A percentile compares a stretch with the other conserved stretches of the same genome.
Evolutionary conservation across 2,888 invertebrate genomes (phyloP).

Genomic region (Chironomus riparius): DNA sequence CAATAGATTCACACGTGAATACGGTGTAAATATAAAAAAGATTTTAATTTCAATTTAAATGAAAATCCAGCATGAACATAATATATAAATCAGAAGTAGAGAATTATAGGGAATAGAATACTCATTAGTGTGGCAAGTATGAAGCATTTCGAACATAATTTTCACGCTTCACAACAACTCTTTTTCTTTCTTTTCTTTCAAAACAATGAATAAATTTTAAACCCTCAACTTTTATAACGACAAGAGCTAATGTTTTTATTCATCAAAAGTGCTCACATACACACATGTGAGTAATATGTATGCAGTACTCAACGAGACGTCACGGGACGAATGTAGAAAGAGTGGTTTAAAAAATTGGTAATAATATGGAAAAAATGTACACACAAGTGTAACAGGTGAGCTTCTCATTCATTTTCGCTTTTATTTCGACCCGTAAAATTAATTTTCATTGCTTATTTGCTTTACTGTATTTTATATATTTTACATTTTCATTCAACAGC

Average conservation of each 20-base stretch:
- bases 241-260: background rate
- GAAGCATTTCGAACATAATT: background rate
- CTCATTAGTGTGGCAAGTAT: background rate
- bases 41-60: no score
- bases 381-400: background rate
- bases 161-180: background rate
- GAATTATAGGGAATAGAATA: no score
- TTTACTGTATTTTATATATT: background rate
- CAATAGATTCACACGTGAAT: no score
- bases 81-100: no score
- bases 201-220: conserved; percentile 10
- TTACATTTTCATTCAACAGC: background rate
- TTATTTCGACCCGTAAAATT: conserved; percentile 11
- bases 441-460: conserved; percentile 23
- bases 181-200: background rate
- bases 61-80: no score
- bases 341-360: background rate
- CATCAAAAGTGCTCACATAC: background rate
- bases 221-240: conserved; percentile 5
- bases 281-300: background rate
- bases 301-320: background rate
- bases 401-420: conserved; percentile 2
- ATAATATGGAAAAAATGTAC: background rate
- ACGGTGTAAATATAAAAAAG: no score
- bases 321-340: background rate